Evolutionary conservation across 2,113 vertebrate genomes (phyloP).

Genomic region (Protomyctophum bolini): DNA sequence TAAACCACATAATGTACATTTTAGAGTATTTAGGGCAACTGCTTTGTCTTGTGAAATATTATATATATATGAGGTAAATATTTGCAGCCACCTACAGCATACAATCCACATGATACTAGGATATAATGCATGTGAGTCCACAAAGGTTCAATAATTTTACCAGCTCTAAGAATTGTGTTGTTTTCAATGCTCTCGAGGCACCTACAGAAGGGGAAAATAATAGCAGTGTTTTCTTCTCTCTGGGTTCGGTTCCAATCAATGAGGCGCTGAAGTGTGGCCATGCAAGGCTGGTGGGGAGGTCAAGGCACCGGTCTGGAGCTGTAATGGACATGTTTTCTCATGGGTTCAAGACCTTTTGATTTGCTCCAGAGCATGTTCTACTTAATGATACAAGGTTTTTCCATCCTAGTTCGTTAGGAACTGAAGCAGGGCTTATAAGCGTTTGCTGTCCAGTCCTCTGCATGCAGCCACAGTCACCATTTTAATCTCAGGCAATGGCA

Average conservation of each 20-base stretch:
- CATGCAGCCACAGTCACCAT: too few relatives aligned
- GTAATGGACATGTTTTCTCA: not conserved
- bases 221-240: not conserved
- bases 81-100: not conserved
- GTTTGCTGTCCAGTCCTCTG: too few relatives aligned
- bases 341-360: not conserved
- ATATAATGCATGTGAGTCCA: not conserved
- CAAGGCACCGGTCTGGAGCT: not conserved
- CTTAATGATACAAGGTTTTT: too few relatives aligned
- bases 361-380: too few relatives aligned
- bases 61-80: too few relatives aligned
- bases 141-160: not conserved
- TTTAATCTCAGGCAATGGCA: too few relatives aligned
- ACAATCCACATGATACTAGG: not conserved
- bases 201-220: not conserved
- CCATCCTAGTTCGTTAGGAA: too few relatives aligned
- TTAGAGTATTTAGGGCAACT: not conserved
- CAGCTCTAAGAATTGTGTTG: not conserved
- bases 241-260: not conserved
- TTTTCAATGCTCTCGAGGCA: not conserved
- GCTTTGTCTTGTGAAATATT: not conserved
- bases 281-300: too few relatives aligned
- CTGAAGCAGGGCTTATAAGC: too few relatives aligned
- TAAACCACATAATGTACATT: slow-evolving; percentile 8
- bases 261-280: not conserved